Evolutionary conservation across 2,113 vertebrate genomes (phyloP), one percentile per base, ranked within the genome.

Genomic region (Fregetta grallaria): DNA sequence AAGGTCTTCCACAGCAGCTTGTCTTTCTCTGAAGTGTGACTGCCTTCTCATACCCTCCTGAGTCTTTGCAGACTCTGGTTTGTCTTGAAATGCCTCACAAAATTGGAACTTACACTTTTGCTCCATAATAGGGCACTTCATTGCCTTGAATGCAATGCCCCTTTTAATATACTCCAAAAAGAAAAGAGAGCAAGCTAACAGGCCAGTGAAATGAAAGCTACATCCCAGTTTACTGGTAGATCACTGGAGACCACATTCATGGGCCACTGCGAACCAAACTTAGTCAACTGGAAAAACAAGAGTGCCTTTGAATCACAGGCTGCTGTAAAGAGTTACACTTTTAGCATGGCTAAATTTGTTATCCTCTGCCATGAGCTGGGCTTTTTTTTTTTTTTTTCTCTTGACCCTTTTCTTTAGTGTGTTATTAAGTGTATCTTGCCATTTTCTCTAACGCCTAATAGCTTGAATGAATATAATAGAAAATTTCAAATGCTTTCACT

Each of bases 1-100:
- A 98, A 98, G 98, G 98, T 98, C 98, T 98, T 98, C 97, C 97
- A 94, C 92, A 97, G 97, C 97, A 98, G 98, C 98, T 97, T 98
- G 98, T 98, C 98, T 98, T 91, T 97, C 98, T 98, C 96, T 99
- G 98, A 99, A 98, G 98, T 98, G 98, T 98, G 98, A 98, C 98
- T 98, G 97, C 98, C 97, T 98, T 97, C 97, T 97, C 96, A 77
- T 97, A 97, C 97, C 98, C 98, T 98, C 98, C 92, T n/a, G 98
- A 98, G 98, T 97, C 98, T 97, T 96, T 86, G 95, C 96, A 98
- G 96, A 93, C 96, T 98, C 92, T 81, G 81, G 96, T 98, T 98
- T 97, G 92, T 98, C 97, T 98, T 98, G 97, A 98, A 98, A 98
- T 98, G 97, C 98, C 98, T 98, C 98, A 97, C 97, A 97, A 98